Conservation (phyloP, 2,797 vertebrate species). For the Crypturellus tataupa region DNA sequence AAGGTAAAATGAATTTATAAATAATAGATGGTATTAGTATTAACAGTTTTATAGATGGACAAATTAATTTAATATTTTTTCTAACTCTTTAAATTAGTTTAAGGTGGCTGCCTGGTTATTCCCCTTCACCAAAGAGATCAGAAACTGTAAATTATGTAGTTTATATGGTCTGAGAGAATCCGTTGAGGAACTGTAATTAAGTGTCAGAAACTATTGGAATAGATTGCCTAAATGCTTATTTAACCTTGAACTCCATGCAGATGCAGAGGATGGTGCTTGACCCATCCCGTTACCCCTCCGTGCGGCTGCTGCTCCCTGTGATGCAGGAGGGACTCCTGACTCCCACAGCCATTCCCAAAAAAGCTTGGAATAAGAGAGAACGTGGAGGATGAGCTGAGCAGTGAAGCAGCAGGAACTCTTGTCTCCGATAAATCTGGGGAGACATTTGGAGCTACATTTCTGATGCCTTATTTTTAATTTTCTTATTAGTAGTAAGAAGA, state of each 20-base stretch:
- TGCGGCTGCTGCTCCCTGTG: accelerated
- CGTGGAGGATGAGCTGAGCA: not conserved
- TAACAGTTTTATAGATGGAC: slow-evolving; percentile 9
- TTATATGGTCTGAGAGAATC: not conserved
- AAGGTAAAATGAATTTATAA: slow-evolving; percentile 8
- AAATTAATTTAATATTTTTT: not conserved
- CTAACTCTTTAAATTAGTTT: not conserved
- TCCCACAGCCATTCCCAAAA: not conserved
- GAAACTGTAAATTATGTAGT: not conserved
- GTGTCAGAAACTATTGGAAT: not conserved
- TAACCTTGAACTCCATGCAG: not conserved
- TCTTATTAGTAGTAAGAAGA: not conserved
- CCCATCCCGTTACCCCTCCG: not conserved
- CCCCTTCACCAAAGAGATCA: slow-evolving; percentile 6
- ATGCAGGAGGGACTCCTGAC: accelerated
- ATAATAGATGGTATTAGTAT: not conserved
- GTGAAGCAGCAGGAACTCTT: not conserved
- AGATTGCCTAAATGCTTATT: not conserved
- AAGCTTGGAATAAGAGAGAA: not conserved
- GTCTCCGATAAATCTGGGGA: not conserved
- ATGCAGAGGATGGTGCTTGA: not conserved
- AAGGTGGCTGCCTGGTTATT: not conserved
- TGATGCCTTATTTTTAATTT: not conserved
- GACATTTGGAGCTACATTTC: not conserved
- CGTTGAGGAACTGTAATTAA: not conserved